Percentiles rank a stretch among this genome's conserved stretches.
Evolutionary conservation across 1,140 invertebrate species (phyloP).

Genomic region (Drosophila eugracilis): DNA sequence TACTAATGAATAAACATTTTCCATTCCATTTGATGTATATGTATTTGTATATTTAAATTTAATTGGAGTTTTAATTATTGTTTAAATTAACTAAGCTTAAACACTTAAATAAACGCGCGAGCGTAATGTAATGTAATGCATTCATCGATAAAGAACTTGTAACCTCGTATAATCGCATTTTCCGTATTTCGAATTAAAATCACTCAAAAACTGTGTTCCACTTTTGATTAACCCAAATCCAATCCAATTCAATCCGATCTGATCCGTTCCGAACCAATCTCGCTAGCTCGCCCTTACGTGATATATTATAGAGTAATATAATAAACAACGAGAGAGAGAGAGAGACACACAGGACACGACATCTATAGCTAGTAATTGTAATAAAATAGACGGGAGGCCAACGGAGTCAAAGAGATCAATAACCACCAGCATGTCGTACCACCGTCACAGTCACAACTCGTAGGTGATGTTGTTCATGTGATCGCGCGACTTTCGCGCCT

Average conservation of each 20-base stretch:
- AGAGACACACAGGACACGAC: conserved; percentile 64
- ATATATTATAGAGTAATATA: conserved; percentile 49
- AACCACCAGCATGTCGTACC: conserved; percentile 57
- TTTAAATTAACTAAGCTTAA: conserved; percentile 79
- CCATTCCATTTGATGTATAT: conserved; percentile 48
- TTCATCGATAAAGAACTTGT: conserved; percentile 22
- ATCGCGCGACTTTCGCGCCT: conserved; percentile 79
- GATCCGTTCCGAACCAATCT: conserved; percentile 25
- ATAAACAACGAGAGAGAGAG: conserved; percentile 63
- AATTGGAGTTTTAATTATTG: conserved; percentile 78
- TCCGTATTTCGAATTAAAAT: conserved; percentile 72
- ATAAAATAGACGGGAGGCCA: conserved; percentile 74
- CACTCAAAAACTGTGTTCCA: conserved; percentile 75
- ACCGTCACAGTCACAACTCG: conserved; percentile 85
- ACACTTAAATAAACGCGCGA: conserved; percentile 74
- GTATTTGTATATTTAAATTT: conserved; percentile 78
- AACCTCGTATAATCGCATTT: conserved; percentile 47
- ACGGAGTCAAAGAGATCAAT: conserved; percentile 76
- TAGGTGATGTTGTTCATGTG: conserved; percentile 84
- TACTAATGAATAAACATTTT: neutral
- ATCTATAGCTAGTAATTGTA: conserved; percentile 76
- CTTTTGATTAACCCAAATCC: conserved; percentile 51
- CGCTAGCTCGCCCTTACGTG: conserved; percentile 31
- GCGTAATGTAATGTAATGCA: conserved; percentile 59
- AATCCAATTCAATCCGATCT: conserved; percentile 23